Evolutionary conservation across 2,113 vertebrate species (phyloP).

Genomic region (Otus sunia): DNA sequence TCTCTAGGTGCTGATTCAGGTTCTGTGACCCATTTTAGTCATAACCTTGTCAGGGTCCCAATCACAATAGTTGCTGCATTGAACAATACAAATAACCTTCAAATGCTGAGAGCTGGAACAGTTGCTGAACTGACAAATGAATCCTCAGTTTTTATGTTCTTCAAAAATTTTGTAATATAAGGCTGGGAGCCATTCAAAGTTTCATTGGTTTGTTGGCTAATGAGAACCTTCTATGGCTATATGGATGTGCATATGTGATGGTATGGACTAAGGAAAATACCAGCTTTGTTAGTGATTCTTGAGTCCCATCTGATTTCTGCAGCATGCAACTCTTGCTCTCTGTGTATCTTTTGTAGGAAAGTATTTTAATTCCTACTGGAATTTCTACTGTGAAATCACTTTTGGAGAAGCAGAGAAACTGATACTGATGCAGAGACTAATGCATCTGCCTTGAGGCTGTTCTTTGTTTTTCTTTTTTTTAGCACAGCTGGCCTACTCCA

Average conservation of each 20-base stretch:
- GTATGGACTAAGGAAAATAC: background rate
- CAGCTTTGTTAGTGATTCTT: background rate
- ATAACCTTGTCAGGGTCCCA: background rate
- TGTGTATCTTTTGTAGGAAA: background rate
- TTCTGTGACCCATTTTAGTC: background rate
- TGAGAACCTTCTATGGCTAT: background rate
- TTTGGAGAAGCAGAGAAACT: background rate
- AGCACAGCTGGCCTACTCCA: background rate
- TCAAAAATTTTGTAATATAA: background rate
- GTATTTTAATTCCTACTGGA: conserved; percentile 40
- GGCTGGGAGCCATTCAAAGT: background rate
- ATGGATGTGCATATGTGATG: background rate
- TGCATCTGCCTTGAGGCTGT: background rate
- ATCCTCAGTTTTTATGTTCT: background rate
- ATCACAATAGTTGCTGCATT: background rate
- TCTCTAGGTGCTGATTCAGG: background rate
- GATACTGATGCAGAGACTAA: background rate
- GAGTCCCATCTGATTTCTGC: background rate
- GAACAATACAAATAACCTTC: background rate
- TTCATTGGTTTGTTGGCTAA: background rate
- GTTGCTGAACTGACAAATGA: background rate
- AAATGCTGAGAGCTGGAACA: background rate
- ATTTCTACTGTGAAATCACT: conserved; percentile 33
- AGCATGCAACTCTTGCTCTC: background rate
- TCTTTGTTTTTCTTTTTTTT: background rate